Conservation (phyloP, 1,140 invertebrate genomes). For the Mylabris phalerata region DNA sequence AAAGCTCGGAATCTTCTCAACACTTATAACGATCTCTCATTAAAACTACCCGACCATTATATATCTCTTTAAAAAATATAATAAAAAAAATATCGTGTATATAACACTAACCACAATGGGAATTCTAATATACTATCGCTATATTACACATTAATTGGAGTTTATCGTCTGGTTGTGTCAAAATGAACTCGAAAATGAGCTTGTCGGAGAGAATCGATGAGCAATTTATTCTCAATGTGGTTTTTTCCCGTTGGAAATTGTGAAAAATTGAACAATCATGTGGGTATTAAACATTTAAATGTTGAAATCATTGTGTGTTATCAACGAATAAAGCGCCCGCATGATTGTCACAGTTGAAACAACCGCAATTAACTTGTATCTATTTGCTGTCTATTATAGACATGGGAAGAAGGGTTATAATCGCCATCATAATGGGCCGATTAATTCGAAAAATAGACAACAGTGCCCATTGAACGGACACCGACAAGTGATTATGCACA, state of each 20-base stretch:
- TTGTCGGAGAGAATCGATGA: background rate
- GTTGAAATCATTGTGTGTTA: background rate
- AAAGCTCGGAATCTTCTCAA: constrained; percentile 28
- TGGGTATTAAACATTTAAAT: constrained; percentile 15
- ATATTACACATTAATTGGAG: background rate
- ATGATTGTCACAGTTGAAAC: background rate
- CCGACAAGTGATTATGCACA: constrained; percentile 36
- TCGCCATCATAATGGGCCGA: background rate
- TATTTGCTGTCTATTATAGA: background rate
- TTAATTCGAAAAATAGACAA: background rate
- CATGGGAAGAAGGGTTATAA: background rate
- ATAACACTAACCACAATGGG: too few species aligned
- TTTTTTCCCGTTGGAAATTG: background rate
- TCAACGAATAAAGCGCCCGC: background rate
- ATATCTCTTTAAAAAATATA: constrained; percentile 3
- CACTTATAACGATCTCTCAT: constrained; percentile 38
- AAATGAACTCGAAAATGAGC: background rate
- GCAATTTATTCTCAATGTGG: too few species aligned
- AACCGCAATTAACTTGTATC: background rate
- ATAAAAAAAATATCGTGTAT: background rate
- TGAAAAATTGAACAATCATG: background rate
- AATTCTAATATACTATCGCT: too few species aligned
- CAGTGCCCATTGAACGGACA: constrained; percentile 7
- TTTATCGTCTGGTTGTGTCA: background rate
- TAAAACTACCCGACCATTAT: constrained; percentile 36